Evolutionary conservation across 2,797 vertebrate species (phyloP), one percentile per base, ranked within the genome.

Genomic region (Platalea minor): DNA sequence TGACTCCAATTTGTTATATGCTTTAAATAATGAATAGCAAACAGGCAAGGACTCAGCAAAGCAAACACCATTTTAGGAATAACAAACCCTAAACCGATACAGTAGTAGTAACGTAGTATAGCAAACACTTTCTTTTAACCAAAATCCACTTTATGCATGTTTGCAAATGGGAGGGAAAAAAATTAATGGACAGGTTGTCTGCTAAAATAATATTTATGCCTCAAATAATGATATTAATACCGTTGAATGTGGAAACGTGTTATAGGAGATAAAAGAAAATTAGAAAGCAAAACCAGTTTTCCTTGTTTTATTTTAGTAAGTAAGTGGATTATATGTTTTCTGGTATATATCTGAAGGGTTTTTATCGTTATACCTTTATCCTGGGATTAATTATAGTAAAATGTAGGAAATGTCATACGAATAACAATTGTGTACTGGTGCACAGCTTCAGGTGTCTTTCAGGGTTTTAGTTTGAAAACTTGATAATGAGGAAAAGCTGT

Each of bases 401-500:
- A 85, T 76, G 10, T 45, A 54, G 23, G 35, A 72, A 79, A 82
- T 74, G 29, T 59, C 65, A 50, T 56, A 33, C 0, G 7, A 95
- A 75, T 88, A 80, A 45, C 9, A 48, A 3, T 13, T 74, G 23
- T 70, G 41, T 46, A 48, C 76, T 77, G 21, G 9, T 61, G 64
- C 88, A 56, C 31, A 88, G 74, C 85, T 96, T 93, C 83, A 68
- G 74, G 61, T 96, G 45, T 72, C 51, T 93, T 97, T 86, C 68
- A 85, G 83, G 83, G 93, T 77, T 65, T 94, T 65, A 89, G 87
- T 93, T 94, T 68, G 88, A 65, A 86, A 85, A 91, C 48, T 41
- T 65, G 11, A 69, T 93, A 80, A 89, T 80, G 33, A 97, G 69
- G 63, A 96, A 95, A 96, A 95, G 54, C 91, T 82, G 50, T 69